A percentile compares a stretch with the other conserved stretches of the same genome.
Evolutionary conservation across 2,113 vertebrate species (phyloP).

Genomic region (Neotoma lepida): DNA sequence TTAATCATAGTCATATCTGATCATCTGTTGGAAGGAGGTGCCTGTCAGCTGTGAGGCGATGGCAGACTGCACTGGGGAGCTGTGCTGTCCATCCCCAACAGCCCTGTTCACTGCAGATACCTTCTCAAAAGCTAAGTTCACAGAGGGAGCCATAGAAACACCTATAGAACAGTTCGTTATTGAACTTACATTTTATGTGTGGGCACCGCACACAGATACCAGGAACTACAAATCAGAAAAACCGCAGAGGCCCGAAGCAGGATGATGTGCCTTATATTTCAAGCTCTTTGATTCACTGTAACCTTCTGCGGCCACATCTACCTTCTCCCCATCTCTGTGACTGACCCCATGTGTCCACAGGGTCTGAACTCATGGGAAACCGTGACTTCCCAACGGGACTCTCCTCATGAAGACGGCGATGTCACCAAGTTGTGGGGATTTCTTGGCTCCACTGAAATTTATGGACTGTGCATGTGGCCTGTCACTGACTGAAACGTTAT

Average conservation of each 20-base stretch:
- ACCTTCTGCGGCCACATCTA: background rate
- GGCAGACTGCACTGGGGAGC: background rate
- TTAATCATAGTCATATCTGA: background rate
- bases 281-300: background rate
- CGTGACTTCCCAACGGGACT: background rate
- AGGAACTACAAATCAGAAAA: conserved; percentile 1
- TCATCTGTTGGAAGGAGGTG: background rate
- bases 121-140: background rate
- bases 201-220: background rate
- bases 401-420: background rate
- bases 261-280: background rate
- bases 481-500: background rate
- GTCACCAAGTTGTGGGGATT: background rate
- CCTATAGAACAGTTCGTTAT: too few relatives aligned
- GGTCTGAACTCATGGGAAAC: background rate
- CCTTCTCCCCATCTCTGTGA: background rate
- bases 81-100: too few relatives aligned
- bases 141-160: background rate
- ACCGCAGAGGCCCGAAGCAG: background rate
- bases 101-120: background rate
- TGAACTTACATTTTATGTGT: background rate
- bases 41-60: background rate
- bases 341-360: background rate
- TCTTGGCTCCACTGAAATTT: background rate
- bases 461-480: background rate